Conservation (phyloP, 23 tunicate species). For the Clavelina lepadiformis region DNA sequence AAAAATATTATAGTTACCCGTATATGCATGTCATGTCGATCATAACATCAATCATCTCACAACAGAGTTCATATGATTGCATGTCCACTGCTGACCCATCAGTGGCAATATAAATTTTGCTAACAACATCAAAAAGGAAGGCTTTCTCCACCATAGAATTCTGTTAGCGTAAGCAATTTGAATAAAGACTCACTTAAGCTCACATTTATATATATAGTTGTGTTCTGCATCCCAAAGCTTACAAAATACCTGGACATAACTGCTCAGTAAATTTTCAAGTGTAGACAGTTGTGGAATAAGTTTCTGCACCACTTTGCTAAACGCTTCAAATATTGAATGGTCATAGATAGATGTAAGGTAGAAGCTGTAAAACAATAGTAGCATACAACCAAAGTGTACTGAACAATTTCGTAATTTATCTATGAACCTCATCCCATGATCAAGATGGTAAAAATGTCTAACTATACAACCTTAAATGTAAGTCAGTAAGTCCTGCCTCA, state of each 20-base stretch:
- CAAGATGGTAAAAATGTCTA: too few relatives aligned
- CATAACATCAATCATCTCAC: conserved; percentile 98
- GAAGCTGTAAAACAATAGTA: conserved; percentile 35
- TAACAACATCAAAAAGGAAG: conserved; percentile 87
- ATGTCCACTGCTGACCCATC: conserved; percentile 93
- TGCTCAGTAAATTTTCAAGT: conserved; percentile 77
- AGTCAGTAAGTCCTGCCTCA: conserved; percentile 52
- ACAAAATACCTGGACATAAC: conserved; percentile 80
- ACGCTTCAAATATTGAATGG: conserved; percentile 95
- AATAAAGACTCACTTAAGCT: too few relatives aligned
- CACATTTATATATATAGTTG: too few relatives aligned
- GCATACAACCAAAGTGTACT: too few relatives aligned
- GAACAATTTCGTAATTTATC: too few relatives aligned
- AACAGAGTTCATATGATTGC: conserved; percentile 95
- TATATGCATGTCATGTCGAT: conserved; percentile 84
- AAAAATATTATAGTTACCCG: conserved; percentile 31
- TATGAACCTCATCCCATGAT: too few relatives aligned
- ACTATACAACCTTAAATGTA: conserved; percentile 90
- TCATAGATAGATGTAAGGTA: conserved; percentile 90
- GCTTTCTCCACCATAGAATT: conserved; percentile 86
- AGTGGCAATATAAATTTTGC: conserved; percentile 92
- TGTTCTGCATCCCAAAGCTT: too few relatives aligned
- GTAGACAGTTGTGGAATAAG: conserved; percentile 90
- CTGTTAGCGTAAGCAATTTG: conserved; percentile 24
- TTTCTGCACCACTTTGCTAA: conserved; percentile 95